Evolutionary conservation across 2,888 invertebrate genomes (phyloP), one percentile per base, ranked within the genome.

Genomic region (Eurytoma californica): DNA sequence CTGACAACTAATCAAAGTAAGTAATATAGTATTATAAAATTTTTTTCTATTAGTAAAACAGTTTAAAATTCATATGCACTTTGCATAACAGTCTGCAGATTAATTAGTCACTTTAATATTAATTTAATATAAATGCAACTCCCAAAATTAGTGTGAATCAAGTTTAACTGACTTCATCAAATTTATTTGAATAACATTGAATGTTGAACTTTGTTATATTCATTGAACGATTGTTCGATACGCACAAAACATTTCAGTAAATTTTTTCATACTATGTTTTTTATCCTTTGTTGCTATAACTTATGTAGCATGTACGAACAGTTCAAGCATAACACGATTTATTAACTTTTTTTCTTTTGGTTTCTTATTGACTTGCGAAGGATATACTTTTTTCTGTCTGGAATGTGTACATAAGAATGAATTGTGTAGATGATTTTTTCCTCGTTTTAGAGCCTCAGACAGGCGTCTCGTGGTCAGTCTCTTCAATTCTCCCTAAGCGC

Each of bases 401-500:
- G 28, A 49, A 58, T 49, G 57, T 18, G 18, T 58, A 16, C 39
- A 55, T 61, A 55, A 14, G 58, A 65, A 39, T n/a, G 57, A 63
- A 49, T 39, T 57, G 55, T n/a, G 16, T 58, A 20, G 16, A 51
- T 57, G 51, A 9, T 51, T 72, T 53, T 49, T 69, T 16, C n/a
- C 51, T 75, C n/a, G 39, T n/a, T 80, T 72, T 51, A 24, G 24
- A 69, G 24, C 39, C 65, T 94, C 93, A 95, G 90, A 95, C 95
- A 83, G 95, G 94, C 89, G 95, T 95, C 91, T 95, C 95, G 88
- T 95, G 95, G 87, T 95, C 95, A 84, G 94, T 93, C 91, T 95
- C 95, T 90, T 95, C 95, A 91, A 95, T 95, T 87, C 95, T 93
- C 83, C 95, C 95, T 85, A 95, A 92, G 82, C 95, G 93, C 95